phyloP scores from a whole-genome alignment of 1,140 invertebrate genomes.

The Temnothorax nylanderi region DNA sequence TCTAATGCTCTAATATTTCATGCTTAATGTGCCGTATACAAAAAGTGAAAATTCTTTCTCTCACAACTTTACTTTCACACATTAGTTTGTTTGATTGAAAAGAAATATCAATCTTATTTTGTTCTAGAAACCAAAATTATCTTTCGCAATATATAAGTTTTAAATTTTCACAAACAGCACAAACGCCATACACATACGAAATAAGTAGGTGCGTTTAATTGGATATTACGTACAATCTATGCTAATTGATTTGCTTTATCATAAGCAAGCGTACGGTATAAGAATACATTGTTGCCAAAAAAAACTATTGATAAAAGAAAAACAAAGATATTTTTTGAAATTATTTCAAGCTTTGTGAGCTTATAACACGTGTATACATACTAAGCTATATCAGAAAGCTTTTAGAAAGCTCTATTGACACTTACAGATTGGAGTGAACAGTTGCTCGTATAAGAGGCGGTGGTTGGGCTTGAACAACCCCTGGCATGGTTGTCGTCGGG shows the following conservation, averaged over 20 bases:
- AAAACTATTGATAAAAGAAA: slow-evolving; percentile 47
- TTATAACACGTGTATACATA: slow-evolving; percentile 39
- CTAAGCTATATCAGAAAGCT: slow-evolving; percentile 7
- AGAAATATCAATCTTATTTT: background rate
- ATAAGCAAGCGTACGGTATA: slow-evolving; percentile 62
- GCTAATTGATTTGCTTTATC: slow-evolving; percentile 54
- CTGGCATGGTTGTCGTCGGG: slow-evolving; percentile 83
- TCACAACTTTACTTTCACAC: slow-evolving; percentile 26
- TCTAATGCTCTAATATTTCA: slow-evolving; percentile 20
- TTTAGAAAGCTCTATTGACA: slow-evolving; percentile 20
- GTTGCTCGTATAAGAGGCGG: slow-evolving; percentile 86
- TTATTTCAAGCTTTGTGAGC: slow-evolving; percentile 52
- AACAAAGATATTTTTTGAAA: slow-evolving; percentile 36
- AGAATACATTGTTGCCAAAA: slow-evolving; percentile 52
- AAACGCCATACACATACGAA: background rate
- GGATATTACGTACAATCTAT: slow-evolving; percentile 44
- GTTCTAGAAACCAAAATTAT: slow-evolving; percentile 10
- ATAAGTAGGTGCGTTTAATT: slow-evolving; percentile 32
- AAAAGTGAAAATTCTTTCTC: background rate
- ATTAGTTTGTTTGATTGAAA: background rate
- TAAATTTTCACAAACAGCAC: background rate
- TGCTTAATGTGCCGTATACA: slow-evolving; percentile 15
- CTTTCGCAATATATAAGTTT: background rate
- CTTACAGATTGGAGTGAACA: slow-evolving; percentile 84
- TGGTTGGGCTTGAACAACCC: slow-evolving; percentile 85